Conservation (phyloP, 2,888 invertebrate genomes). For the Brenthis ino region DNA sequence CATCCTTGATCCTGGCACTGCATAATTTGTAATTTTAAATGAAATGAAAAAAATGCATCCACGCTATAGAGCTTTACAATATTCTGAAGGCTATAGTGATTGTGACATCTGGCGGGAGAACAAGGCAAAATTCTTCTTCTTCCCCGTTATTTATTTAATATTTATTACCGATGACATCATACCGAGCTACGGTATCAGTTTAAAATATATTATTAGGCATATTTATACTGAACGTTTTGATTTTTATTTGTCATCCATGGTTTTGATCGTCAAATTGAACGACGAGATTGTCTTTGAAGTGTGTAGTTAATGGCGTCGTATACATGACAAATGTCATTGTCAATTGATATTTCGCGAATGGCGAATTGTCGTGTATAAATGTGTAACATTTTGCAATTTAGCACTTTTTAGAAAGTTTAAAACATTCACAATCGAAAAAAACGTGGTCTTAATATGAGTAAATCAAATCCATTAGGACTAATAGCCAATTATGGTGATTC, state of each 20-base stretch:
- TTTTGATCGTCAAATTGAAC: conserved; percentile 4
- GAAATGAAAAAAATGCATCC: too few relatives aligned
- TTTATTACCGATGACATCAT: too few relatives aligned
- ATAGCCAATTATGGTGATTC: conserved; percentile 72
- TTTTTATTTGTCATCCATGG: too few relatives aligned
- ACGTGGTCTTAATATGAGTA: conserved; percentile 61
- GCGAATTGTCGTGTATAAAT: conserved; percentile 13
- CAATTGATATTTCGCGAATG: conserved; percentile 10
- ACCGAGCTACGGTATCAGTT: too few relatives aligned
- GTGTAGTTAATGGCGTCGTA: background rate
- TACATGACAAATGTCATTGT: conserved; percentile 6
- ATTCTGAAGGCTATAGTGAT: too few relatives aligned
- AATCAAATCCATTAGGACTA: conserved; percentile 64
- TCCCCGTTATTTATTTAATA: too few relatives aligned
- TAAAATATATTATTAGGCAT: background rate
- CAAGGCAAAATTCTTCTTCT: too few relatives aligned
- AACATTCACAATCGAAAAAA: conserved; percentile 1
- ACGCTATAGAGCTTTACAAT: too few relatives aligned
- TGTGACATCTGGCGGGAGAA: too few relatives aligned
- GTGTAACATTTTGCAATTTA: conserved; percentile 12
- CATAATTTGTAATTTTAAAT: too few relatives aligned
- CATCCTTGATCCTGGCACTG: too few relatives aligned
- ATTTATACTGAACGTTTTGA: background rate
- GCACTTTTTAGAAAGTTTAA: conserved; percentile 2
- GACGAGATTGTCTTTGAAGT: background rate